Evolutionary conservation across 2,113 vertebrate genomes (phyloP).

Genomic region (Anolis sagrei): DNA sequence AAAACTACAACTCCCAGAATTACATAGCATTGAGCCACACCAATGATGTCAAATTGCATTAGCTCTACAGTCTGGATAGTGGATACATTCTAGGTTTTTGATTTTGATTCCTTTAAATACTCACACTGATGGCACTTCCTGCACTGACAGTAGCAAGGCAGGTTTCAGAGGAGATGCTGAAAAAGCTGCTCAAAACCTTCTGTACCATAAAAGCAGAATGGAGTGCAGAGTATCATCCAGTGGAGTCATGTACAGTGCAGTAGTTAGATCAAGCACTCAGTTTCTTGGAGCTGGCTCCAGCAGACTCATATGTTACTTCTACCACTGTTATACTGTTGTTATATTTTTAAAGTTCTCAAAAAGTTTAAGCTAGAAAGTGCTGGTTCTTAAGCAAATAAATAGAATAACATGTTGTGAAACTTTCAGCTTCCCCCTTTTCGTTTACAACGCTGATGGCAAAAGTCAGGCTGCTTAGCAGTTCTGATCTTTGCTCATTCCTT

Average conservation of each 20-base stretch:
- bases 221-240: background rate
- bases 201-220: background rate
- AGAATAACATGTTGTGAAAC: background rate
- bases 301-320: background rate
- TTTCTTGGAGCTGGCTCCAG: background rate
- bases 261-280: background rate
- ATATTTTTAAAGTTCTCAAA: background rate
- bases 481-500: background rate
- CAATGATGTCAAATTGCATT: too few species aligned
- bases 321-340: background rate
- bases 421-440: rapidly evolving
- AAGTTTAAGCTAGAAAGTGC: rapidly evolving
- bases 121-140: background rate
- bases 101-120: background rate
- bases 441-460: background rate
- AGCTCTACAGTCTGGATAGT: too few species aligned
- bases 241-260: background rate
- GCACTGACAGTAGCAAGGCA: background rate
- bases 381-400: background rate
- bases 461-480: rapidly evolving
- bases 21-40: too few species aligned
- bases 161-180: background rate
- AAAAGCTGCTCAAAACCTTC: too few species aligned
- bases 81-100: too few species aligned
- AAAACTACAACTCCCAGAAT: too few species aligned